Evolutionary conservation across 1,140 invertebrate species (phyloP), one percentile per base, ranked within the genome.

Genomic region (Ips typographus): DNA sequence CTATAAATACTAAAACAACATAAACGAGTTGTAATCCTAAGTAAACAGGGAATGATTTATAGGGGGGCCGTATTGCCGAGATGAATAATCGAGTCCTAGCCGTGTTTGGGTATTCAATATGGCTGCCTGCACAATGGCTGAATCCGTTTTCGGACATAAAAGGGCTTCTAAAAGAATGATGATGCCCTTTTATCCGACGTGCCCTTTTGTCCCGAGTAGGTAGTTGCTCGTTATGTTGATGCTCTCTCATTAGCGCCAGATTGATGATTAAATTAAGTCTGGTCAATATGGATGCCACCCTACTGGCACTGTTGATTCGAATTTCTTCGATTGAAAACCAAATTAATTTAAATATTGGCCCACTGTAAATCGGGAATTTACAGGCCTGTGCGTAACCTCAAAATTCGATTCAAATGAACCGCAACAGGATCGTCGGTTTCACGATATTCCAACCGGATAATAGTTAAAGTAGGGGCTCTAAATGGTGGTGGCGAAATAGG

Each of bases 121-220:
- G 62, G 44, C 60, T 41, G n/a, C 4, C 47, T 2, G 49, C 44
- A 64, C 62, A 64, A 64, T 64, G 51, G 62, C 62, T 39, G 51
- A 64, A 64, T 64, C 36, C 62, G 41, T 64, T 53, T 55, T 64
- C 8, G 39, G 49, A 55, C 51, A 64, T 55, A 64, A 64, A 62
- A 64, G 62, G 62, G 58, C 40, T 64, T 42, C 51, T 52, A 64
- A 64, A 64, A 64, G 62, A 64, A 64, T 64, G 62, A 64, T 64
- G 62, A 64, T 64, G 62, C 60, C 60, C 60, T 62, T 62, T 62
- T 62, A 47, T 62, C 42, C 43, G 43, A 7, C n/a, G 60, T 62
- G 60, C 43, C 60, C 60, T 62, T 62, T 62, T 51, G 44, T 62
- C 36, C 37, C 8, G 39, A 39, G 60, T 51, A 51, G 44, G 60